phyloP scores from a whole-genome alignment of 2,797 vertebrate species.

The Darevskia mixta region DNA sequence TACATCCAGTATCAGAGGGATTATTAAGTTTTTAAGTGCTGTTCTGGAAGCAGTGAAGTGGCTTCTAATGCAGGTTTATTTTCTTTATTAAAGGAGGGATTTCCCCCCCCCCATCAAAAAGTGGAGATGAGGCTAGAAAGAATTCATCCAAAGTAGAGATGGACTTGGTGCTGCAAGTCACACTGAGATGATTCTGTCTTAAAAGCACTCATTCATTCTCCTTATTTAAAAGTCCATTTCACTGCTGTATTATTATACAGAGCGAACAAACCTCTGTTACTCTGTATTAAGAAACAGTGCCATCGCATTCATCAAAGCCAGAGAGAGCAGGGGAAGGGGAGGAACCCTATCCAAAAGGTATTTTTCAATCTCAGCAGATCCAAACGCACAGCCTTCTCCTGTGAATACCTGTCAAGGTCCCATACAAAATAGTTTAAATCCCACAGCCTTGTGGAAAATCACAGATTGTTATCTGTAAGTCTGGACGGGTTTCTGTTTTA shows the following conservation, averaged over 20 bases:
- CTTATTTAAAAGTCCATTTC: constrained; percentile 15
- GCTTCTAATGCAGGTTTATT: background rate
- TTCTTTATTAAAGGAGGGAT: too few species aligned
- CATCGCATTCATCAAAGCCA: background rate
- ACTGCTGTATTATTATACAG: background rate
- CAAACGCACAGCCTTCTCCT: background rate
- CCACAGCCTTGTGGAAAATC: constrained; percentile 21
- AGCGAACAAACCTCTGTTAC: constrained; percentile 9
- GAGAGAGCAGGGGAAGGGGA: background rate
- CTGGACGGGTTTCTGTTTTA: background rate
- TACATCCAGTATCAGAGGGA: background rate
- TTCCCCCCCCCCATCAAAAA: too few species aligned
- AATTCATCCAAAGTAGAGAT: background rate
- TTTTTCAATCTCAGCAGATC: background rate
- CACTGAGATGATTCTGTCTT: accelerated
- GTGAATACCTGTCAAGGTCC: background rate
- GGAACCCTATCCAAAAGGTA: background rate
- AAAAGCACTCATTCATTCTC: background rate
- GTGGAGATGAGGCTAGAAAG: constrained; percentile 3
- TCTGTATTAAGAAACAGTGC: background rate
- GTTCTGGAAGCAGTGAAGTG: background rate
- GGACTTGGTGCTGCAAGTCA: background rate
- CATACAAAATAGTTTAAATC: background rate
- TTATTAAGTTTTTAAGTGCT: background rate
- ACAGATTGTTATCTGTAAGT: constrained; percentile 10